Percentiles rank a stretch among this genome's conserved stretches.
phyloP scores from a whole-genome alignment of 2,113 vertebrate genomes.

The Nipponia nippon region DNA sequence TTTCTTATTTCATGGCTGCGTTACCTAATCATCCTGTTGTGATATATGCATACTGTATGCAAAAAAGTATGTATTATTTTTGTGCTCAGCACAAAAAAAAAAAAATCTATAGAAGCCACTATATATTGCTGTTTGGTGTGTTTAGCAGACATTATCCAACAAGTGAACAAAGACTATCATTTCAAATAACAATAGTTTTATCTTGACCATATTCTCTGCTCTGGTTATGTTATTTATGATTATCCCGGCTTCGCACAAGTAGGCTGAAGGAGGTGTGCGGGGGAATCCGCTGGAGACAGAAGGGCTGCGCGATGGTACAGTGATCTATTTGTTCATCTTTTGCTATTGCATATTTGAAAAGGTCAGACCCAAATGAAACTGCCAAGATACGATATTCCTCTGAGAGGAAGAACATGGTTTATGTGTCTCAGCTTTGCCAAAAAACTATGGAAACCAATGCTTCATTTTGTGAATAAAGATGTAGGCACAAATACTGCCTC shows the following conservation, averaged over 20 bases:
- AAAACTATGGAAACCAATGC: conserved; percentile 5
- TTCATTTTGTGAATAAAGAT: conserved; percentile 16
- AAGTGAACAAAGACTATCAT: neutral
- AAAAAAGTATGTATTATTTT: conserved; percentile 15
- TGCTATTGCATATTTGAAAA: conserved; percentile 1
- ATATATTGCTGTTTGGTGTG: neutral
- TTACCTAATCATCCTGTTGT: neutral
- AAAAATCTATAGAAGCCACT: neutral
- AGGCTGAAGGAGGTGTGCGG: neutral
- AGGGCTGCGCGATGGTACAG: neutral
- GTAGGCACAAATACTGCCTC: neutral
- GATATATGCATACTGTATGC: neutral
- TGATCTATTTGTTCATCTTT: neutral
- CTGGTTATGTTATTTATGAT: neutral
- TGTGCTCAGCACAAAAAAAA: neutral
- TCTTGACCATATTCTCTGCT: neutral
- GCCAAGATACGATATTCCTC: neutral
- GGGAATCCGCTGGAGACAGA: neutral
- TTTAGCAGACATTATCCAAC: neutral
- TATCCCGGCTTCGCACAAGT: neutral
- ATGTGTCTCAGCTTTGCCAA: neutral
- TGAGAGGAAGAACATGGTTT: neutral
- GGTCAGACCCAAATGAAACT: neutral
- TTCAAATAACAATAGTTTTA: conserved; percentile 19
- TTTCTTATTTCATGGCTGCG: neutral